These are phyloP conservation scores for Forbesichthys agassizii DNA, from an alignment of 2,113 vertebrate species.

Conservation along the genomic window DNA sequence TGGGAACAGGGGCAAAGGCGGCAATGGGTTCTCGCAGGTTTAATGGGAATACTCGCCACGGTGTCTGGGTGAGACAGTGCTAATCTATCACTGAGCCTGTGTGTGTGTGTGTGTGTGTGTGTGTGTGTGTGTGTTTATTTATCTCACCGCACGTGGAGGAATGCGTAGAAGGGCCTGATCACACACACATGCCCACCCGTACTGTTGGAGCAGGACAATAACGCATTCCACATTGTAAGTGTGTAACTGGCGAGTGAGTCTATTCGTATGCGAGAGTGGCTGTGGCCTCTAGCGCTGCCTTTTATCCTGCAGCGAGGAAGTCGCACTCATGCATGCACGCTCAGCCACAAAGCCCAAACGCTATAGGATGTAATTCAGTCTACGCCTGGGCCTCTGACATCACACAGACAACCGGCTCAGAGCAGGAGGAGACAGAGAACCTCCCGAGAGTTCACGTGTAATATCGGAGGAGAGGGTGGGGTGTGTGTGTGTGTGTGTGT, in stretches of 20 bases:
- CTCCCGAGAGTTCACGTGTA: no score
- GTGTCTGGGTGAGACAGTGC: constrained; percentile 60
- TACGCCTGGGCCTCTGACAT: no score
- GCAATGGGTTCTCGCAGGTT: constrained; percentile 28
- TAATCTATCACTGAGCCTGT: constrained; percentile 65
- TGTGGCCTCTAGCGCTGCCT: constrained; percentile 8
- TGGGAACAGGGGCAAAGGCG: not conserved
- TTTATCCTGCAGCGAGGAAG: constrained; percentile 13
- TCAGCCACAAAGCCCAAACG: not conserved
- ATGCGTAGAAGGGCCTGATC: constrained; percentile 40
- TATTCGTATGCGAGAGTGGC: constrained; percentile 33
- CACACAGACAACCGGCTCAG: no score
- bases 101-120: constrained; percentile 12
- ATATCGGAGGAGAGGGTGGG: not conserved
- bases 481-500: not conserved
- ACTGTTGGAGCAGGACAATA: constrained; percentile 34
- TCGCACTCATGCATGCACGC: constrained; percentile 13
- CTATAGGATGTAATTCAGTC: no score
- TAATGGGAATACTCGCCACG: constrained; percentile 65
- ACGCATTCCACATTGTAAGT: constrained; percentile 26
- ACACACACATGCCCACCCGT: constrained; percentile 20
- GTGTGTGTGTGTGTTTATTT: constrained; percentile 41
- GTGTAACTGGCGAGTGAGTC: constrained; percentile 20
- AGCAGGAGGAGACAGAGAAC: constrained; percentile 1
- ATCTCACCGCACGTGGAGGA: constrained; percentile 30